A percentile compares a stretch with the other conserved stretches of the same genome.
These are phyloP conservation scores for Pemphigus obesinymphae DNA, from an alignment of 1,140 invertebrate species.

Conservation along the genomic window DNA sequence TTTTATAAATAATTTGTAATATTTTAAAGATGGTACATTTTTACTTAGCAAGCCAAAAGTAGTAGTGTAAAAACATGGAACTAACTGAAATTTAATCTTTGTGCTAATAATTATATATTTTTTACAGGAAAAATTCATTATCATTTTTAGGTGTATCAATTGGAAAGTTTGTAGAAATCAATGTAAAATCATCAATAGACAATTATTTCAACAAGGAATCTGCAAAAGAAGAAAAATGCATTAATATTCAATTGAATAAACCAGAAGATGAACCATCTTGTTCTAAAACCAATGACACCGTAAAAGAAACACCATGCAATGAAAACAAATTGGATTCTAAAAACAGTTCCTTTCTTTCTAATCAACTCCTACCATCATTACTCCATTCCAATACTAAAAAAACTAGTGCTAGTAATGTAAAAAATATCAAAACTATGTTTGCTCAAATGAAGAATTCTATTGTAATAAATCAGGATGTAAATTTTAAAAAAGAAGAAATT, in stretches of 20 bases:
- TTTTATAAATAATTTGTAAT: too few species aligned
- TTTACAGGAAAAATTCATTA: slow-evolving; percentile 50
- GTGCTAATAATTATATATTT: background rate
- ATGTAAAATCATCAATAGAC: background rate
- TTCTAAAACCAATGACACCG: background rate
- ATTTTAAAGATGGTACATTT: too few species aligned
- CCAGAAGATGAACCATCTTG: background rate
- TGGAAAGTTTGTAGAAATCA: slow-evolving; percentile 52
- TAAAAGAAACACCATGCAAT: background rate
- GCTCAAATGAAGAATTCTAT: background rate
- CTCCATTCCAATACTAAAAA: background rate
- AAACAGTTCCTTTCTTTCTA: background rate
- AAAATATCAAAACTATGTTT: slow-evolving; percentile 12
- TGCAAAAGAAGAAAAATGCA: background rate
- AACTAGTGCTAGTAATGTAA: background rate
- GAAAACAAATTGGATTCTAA: background rate
- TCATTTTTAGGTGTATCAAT: slow-evolving; percentile 53
- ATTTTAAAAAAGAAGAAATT: background rate
- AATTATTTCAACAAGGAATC: slow-evolving; percentile 7
- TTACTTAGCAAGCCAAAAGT: too few species aligned
- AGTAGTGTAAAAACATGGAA: too few species aligned
- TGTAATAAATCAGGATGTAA: background rate
- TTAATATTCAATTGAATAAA: background rate
- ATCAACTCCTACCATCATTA: background rate
- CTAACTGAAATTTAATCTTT: background rate